A percentile compares a stretch with the other conserved stretches of the same genome.
phyloP scores from a whole-genome alignment of 2,888 invertebrate species.

The Microctonus hyperodae region DNA sequence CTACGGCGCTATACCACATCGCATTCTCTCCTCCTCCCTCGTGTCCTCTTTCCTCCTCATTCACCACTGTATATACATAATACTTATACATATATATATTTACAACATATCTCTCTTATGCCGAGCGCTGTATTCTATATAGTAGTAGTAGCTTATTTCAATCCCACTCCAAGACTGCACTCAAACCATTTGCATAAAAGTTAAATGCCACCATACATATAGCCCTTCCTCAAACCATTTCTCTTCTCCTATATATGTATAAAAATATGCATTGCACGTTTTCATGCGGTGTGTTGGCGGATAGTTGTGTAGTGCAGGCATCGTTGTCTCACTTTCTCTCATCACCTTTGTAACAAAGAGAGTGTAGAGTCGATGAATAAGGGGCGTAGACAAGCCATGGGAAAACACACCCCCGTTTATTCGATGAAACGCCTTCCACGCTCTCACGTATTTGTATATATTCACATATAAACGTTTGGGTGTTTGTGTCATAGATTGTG shows the following conservation, averaged over 20 bases:
- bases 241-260: slow-evolving; percentile 21
- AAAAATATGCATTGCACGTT: slow-evolving; percentile 24
- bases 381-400: slow-evolving; percentile 34
- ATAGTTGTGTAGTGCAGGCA: slow-evolving; percentile 4
- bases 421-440: slow-evolving; percentile 35
- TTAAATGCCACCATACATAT: slow-evolving; percentile 22
- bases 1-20: slow-evolving; percentile 36
- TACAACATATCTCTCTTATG: slow-evolving; percentile 18
- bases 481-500: not conserved
- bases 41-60: slow-evolving; percentile 28
- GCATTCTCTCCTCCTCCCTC: slow-evolving; percentile 32
- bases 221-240: not conserved
- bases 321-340: not conserved
- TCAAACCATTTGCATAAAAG: slow-evolving; percentile 23
- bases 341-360: not conserved
- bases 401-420: slow-evolving; percentile 35
- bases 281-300: slow-evolving; percentile 2
- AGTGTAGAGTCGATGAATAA: not conserved
- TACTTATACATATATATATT: slow-evolving; percentile 3
- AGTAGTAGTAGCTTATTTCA: slow-evolving; percentile 15
- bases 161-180: slow-evolving; percentile 20
- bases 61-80: slow-evolving; percentile 12
- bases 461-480: too few species aligned
- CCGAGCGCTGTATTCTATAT: not conserved
- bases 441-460: too few species aligned